phyloP scores from a whole-genome alignment of 2,797 vertebrate species.

The Nannoperca australis region DNA sequence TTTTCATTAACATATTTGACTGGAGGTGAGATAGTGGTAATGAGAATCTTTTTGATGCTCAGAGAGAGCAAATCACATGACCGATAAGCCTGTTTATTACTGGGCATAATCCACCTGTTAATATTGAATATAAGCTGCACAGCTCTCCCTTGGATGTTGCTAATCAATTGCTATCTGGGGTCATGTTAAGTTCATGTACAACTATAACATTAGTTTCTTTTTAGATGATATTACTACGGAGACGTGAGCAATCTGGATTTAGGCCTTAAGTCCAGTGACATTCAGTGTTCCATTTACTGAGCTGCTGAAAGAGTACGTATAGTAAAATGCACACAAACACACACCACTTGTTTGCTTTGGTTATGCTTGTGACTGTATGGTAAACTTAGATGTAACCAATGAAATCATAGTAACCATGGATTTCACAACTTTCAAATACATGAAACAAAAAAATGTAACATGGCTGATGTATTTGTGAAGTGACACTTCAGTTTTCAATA shows the following conservation, averaged over 20 bases:
- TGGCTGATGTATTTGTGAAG: too few relatives aligned
- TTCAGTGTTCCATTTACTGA: not conserved
- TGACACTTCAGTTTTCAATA: too few relatives aligned
- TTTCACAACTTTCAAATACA: not conserved
- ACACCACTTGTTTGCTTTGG: not conserved
- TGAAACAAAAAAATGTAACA: not conserved
- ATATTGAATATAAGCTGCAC: conserved; percentile 10
- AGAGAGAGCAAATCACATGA: conserved; percentile 39
- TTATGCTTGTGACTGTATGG: not conserved
- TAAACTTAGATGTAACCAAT: not conserved
- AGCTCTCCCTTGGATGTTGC: conserved; percentile 3
- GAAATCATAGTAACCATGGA: not conserved
- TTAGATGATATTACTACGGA: not conserved
- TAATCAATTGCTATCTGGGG: not conserved
- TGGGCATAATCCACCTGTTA: conserved; percentile 10
- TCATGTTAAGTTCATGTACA: conserved; percentile 24
- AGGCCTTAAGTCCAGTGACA: not conserved
- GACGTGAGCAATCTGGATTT: not conserved
- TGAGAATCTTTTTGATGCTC: conserved; percentile 53
- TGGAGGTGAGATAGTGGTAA: conserved; percentile 58
- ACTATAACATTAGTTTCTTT: not conserved
- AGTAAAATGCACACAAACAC: not conserved
- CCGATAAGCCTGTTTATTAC: conserved; percentile 12
- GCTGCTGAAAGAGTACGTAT: not conserved
- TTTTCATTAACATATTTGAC: conserved; percentile 70